phyloP scores from a whole-genome alignment of 2,113 vertebrate genomes.

The Ia io region DNA sequence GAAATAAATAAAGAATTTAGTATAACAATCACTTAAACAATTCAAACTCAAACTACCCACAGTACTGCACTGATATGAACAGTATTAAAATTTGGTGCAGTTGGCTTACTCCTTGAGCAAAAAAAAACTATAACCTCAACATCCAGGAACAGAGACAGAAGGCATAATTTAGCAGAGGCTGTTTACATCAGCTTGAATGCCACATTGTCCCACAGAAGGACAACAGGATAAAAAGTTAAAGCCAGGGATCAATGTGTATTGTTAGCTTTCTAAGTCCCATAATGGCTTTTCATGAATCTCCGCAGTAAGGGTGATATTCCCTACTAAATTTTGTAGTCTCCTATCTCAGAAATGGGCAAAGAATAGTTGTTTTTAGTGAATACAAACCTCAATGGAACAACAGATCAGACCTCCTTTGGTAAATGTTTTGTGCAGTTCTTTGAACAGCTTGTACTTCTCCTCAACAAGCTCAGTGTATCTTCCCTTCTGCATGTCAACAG shows the following conservation, averaged over 20 bases:
- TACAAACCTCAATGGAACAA: conserved; percentile 88
- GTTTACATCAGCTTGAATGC: not conserved
- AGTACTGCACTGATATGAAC: not conserved
- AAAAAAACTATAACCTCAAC: not conserved
- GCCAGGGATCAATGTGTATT: not conserved
- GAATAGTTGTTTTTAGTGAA: conserved; percentile 1
- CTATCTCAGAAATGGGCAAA: not conserved
- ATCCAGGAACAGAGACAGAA: not conserved
- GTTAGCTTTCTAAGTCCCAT: not conserved
- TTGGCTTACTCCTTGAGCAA: conserved; percentile 1
- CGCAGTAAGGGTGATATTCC: not conserved
- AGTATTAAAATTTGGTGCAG: not conserved
- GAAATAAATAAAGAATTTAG: not conserved
- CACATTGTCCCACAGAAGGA: not conserved
- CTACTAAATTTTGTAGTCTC: not conserved
- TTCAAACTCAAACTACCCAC: not conserved
- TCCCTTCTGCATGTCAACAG: conserved; percentile 85
- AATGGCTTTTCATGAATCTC: not conserved
- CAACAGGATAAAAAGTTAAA: conserved; percentile 15
- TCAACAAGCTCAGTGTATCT: conserved; percentile 83
- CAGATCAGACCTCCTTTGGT: conserved; percentile 92
- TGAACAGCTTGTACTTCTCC: conserved; percentile 89
- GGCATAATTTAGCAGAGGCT: not conserved
- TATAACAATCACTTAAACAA: not conserved
- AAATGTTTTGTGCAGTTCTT: conserved; percentile 89